Evolutionary conservation across 2,113 vertebrate genomes (phyloP).

Genomic region (Sorex fumeus): DNA sequence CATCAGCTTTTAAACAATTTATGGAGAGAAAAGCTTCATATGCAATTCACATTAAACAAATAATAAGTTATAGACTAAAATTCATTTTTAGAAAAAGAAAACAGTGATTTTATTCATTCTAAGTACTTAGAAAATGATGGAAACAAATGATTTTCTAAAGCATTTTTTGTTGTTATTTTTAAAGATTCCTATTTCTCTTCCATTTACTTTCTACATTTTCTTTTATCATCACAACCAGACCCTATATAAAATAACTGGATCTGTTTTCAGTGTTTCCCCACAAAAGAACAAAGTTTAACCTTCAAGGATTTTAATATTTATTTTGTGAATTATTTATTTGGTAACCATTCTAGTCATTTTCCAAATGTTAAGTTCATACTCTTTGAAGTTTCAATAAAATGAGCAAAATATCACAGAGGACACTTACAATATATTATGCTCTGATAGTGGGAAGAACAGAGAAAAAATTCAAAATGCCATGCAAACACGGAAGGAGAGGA

Average conservation of each 20-base stretch:
- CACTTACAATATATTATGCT: conserved; percentile 2
- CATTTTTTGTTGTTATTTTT: not conserved
- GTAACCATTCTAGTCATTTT: conserved; percentile 4
- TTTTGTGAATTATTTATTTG: conserved; percentile 58
- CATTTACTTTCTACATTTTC: not conserved
- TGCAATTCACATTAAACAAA: not conserved
- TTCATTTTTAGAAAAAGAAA: conserved; percentile 30
- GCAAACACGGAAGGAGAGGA: not conserved
- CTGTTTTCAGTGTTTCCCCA: not conserved
- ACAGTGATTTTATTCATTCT: not conserved
- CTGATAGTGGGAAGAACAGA: not conserved
- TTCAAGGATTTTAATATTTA: conserved; percentile 36
- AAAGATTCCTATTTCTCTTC: not conserved
- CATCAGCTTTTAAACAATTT: conserved; percentile 3
- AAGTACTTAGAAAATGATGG: not conserved
- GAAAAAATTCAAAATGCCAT: not conserved
- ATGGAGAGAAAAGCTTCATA: not conserved
- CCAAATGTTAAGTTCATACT: not conserved
- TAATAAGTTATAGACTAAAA: not conserved
- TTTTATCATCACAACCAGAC: not conserved
- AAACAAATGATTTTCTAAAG: not conserved
- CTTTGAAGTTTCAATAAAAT: conserved; percentile 19
- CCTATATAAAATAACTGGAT: not conserved
- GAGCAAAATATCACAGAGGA: conserved; percentile 5
- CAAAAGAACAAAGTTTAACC: not conserved